phyloP scores from a whole-genome alignment of 2,113 vertebrate species.

The Circaetus cinerascens region DNA sequence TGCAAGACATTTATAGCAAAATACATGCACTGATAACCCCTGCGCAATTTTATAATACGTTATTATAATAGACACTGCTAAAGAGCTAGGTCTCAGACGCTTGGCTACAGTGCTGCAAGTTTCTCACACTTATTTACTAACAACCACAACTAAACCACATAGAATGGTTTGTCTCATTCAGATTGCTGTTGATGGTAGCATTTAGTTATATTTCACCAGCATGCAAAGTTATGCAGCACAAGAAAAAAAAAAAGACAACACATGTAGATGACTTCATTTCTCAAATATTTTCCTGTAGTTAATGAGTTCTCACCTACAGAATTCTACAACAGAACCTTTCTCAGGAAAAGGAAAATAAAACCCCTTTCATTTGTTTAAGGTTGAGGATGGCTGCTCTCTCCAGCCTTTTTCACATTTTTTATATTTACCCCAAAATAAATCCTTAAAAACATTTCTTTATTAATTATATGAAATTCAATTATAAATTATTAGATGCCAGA shows the following conservation, averaged over 20 bases:
- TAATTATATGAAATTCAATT: not conserved
- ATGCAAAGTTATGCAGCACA: not conserved
- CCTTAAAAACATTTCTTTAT: not conserved
- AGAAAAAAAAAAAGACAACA: not conserved
- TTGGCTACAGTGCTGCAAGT: not conserved
- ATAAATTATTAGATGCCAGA: not conserved
- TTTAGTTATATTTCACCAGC: not conserved
- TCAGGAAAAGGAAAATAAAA: not conserved
- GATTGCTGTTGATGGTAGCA: not conserved
- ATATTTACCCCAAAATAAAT: not conserved
- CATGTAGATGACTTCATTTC: not conserved
- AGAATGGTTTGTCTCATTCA: not conserved
- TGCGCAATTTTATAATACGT: accelerated
- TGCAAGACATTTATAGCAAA: not conserved
- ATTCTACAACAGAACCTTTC: not conserved
- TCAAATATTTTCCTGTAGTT: not conserved
- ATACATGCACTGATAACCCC: not conserved
- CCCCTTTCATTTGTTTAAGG: not conserved
- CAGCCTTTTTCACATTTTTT: not conserved
- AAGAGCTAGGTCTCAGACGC: not conserved
- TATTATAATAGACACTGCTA: not conserved
- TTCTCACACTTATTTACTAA: not conserved
- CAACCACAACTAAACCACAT: not conserved
- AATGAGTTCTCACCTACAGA: not conserved
- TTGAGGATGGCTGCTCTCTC: not conserved